Conservation (phyloP, 2,797 vertebrate species). For the Catostomus latipinnis region DNA sequence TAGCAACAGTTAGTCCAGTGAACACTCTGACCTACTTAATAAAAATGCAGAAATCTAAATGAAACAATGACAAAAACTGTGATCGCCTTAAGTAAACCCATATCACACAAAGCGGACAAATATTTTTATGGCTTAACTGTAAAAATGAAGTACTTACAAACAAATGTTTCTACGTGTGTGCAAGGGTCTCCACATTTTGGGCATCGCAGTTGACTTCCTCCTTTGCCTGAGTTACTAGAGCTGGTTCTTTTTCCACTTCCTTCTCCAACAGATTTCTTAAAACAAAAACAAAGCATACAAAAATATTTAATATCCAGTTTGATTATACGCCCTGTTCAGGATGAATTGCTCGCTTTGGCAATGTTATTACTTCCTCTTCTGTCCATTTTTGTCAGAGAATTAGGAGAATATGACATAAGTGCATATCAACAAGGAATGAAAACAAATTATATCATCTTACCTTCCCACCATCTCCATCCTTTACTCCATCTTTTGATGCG, state of each 20-base stretch:
- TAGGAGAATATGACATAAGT: no score
- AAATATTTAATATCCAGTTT: not conserved
- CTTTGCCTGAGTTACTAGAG: conserved; percentile 85
- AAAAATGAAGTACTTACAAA: conserved; percentile 82
- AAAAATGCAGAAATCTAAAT: conserved; percentile 13
- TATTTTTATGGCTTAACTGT: no score
- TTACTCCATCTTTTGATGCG: conserved; percentile 85
- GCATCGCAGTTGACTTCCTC: conserved; percentile 86
- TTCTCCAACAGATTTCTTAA: conserved; percentile 83
- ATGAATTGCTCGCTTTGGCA: no score
- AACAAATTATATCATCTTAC: conserved; percentile 60
- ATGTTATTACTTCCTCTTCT: not conserved
- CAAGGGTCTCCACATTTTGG: conserved; percentile 89
- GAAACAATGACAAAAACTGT: not conserved
- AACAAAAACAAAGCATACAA: not conserved
- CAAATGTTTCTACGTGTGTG: conserved; percentile 90
- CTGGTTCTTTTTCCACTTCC: conserved; percentile 75
- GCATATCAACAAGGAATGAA: no score
- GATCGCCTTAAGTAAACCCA: not conserved
- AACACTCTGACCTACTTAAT: conserved; percentile 23
- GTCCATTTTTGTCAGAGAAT: not conserved
- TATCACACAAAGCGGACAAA: no score
- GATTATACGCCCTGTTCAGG: not conserved
- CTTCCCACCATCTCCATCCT: conserved; percentile 87
- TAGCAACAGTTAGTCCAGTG: conserved; percentile 50